Conservation (phyloP, 2,113 vertebrate species). For the Scytalopus superciliaris region DNA sequence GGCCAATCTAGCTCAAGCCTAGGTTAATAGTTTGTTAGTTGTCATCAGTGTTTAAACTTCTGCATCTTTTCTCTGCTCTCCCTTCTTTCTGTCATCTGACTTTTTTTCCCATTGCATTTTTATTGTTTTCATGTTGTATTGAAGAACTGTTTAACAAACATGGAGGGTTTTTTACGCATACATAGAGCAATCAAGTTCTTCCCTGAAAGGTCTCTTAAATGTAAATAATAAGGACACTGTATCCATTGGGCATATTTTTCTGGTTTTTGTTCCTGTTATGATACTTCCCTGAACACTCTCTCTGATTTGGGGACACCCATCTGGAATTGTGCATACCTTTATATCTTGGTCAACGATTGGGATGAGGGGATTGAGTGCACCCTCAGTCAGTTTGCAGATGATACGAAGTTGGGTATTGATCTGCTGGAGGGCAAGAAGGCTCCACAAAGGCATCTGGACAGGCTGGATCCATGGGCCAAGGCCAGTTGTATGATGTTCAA, state of each 20-base stretch:
- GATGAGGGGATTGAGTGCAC: neutral
- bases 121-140: neutral
- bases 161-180: rapidly evolving
- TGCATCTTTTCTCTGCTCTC: neutral
- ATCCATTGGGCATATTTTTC: neutral
- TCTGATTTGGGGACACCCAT: neutral
- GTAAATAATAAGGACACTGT: neutral
- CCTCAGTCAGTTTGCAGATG: neutral
- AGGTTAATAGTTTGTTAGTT: neutral
- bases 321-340: neutral
- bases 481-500: neutral
- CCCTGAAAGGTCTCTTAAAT: neutral
- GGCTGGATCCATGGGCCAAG: neutral
- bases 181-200: neutral
- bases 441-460: neutral
- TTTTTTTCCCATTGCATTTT: neutral
- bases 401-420: neutral
- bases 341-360: neutral
- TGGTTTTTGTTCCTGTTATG: neutral
- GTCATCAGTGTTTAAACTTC: neutral
- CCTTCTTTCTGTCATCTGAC: neutral
- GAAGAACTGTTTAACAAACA: neutral
- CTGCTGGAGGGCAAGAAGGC: neutral
- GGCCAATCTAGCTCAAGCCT: neutral
- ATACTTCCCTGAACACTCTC: neutral